Base-by-base conservation (phyloP, 2,888 invertebrate genomes). In the Apeira syringaria region DNA sequence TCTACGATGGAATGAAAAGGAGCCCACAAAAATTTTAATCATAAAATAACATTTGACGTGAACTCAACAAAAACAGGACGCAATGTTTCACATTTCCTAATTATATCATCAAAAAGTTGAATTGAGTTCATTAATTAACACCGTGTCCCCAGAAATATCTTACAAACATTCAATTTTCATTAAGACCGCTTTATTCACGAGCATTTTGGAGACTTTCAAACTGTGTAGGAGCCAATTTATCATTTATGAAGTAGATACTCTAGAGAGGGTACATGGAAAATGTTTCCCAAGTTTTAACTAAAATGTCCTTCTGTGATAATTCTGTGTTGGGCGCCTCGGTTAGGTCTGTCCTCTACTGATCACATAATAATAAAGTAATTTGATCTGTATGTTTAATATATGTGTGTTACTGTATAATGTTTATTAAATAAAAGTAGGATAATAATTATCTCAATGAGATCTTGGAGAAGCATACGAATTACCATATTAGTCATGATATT, bases 261-360 rank as follows among this genome's bases (percentile, higher is more conserved):
- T 7, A 7, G 20, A 7, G 20, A 6, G 24, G 6, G 24, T 13
- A 2, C 9, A 0, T 15, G 8, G 20, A 20, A 25, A 33, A 9
- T 25, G 33, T 33, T 33, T n/a, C 15, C 5, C 15, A 35, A 18
- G 17, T 35, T 26, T 27, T 35, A 25, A 18, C 35, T 27, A 35
- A 33, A 35, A 10, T 35, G 35, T 18, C 35, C 35, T 35, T 18
- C 26, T 15, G 15, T 9, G 35, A 10, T 20, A 38, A 38, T 38
- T 29, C 18, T 26, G 25, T 25, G 4, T 18, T 10, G 28, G 33
- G 22, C 5, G 15, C 34, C 3, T 9, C 4, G 8, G 5, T 10
- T 4, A 34, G 10, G 25, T 7, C 9, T 10, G 25, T 26, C n/a
- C n/a, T n/a, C n/a, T n/a, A n/a, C n/a, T n/a, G n/a, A n/a, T n/a